Percentiles rank a stretch among this genome's conserved stretches.
phyloP scores from a whole-genome alignment of 2,113 vertebrate species.

The Nymphicus hollandicus region DNA sequence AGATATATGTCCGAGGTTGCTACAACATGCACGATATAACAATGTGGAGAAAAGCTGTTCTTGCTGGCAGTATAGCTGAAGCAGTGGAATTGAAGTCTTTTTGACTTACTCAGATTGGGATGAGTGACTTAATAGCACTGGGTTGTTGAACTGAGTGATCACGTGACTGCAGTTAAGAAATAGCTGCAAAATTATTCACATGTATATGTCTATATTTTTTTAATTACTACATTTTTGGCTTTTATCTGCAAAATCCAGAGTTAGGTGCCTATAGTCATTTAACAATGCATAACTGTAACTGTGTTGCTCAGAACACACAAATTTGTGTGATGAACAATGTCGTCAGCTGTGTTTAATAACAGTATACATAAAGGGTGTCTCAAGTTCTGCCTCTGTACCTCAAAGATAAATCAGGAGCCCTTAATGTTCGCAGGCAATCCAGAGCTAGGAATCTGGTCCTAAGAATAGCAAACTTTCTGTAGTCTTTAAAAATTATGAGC shows the following conservation, averaged over 20 bases:
- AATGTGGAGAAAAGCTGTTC: background rate
- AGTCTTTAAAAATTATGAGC: background rate
- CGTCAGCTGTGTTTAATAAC: background rate
- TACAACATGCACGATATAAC: background rate
- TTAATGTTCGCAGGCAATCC: background rate
- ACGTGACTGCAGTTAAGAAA: background rate
- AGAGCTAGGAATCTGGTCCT: background rate
- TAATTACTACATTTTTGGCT: background rate
- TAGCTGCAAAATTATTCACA: background rate
- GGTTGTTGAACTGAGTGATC: background rate
- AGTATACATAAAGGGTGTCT: background rate
- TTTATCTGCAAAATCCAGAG: background rate
- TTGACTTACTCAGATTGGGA: background rate
- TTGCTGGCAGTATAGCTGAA: background rate
- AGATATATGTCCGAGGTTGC: background rate
- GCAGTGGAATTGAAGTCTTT: background rate
- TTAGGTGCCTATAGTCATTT: background rate
- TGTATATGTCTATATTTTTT: background rate
- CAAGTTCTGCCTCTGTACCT: background rate
- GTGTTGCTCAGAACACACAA: background rate
- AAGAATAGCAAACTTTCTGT: background rate
- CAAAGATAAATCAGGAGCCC: background rate
- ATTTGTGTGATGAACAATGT: background rate
- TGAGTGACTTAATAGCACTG: background rate
- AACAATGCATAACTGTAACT: background rate